These are phyloP conservation scores for Oryzias woworae DNA, from an alignment of 2,113 vertebrate genomes.

Conservation along the genomic window DNA sequence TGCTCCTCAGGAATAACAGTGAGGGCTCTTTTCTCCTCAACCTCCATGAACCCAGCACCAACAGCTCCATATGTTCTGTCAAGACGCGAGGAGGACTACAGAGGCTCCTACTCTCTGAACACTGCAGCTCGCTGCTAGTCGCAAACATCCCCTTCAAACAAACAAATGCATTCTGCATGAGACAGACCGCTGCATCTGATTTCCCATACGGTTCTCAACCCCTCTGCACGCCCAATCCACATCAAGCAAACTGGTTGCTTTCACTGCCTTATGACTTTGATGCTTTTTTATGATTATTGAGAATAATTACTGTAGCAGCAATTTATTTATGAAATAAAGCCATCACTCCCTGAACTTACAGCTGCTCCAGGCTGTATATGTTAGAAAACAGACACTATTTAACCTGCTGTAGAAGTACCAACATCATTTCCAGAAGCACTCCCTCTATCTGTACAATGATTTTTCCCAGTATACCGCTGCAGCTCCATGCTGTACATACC, in stretches of 20 bases:
- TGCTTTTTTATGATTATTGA: constrained; percentile 72
- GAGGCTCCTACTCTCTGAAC: constrained; percentile 63
- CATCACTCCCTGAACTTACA: constrained; percentile 78
- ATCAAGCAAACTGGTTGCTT: constrained; percentile 50
- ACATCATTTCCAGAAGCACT: constrained; percentile 70
- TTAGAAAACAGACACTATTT: constrained; percentile 79
- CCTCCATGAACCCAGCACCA: constrained; percentile 72
- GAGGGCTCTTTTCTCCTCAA: constrained; percentile 75
- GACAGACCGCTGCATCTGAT: constrained; percentile 76
- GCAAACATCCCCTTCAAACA: constrained; percentile 76
- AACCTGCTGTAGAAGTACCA: constrained; percentile 89
- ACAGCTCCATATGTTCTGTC: constrained; percentile 42
- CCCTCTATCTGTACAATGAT: constrained; percentile 79
- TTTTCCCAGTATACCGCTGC: constrained; percentile 75
- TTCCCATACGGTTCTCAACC: constrained; percentile 76
- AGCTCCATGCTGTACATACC: constrained; percentile 65
- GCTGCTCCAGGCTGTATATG: constrained; percentile 82
- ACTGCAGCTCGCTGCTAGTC: constrained; percentile 84
- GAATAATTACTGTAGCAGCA: constrained; percentile 80
- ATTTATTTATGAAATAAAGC: constrained; percentile 87
- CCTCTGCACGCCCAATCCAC: constrained; percentile 79
- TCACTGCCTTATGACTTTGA: constrained; percentile 73
- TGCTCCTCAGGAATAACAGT: constrained; percentile 83
- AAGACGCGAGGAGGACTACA: constrained; percentile 55
- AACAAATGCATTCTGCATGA: constrained; percentile 86